Base-by-base conservation (phyloP, 2,797 vertebrate genomes). In the Hemibagrus guttatus region DNA sequence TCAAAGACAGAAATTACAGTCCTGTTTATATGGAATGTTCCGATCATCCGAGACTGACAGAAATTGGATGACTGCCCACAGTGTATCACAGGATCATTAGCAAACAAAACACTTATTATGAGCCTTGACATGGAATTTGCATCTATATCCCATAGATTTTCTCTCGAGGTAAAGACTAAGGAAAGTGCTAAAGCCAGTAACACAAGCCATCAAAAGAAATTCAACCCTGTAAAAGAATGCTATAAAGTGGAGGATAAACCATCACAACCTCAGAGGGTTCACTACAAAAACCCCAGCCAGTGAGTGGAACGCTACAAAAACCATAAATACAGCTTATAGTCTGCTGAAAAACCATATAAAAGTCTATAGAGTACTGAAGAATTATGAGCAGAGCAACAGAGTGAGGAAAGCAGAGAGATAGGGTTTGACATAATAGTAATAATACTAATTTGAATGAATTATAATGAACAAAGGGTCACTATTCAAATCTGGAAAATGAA, bases 181-280 rank as follows among this genome's bases (percentile, higher is more conserved):
- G 21, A 63, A 68, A 35, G 28, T 31, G 49, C 28, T 56, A 23
- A 83, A 69, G 16, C 63, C 42, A 3, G 63, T 52, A 54, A 52
- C 17, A 66, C 81, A 19, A 28, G 64, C 49, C 64, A 26, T 83
- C 17, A 66, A 69, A 69, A 39, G 64, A 31, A 69, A 83, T 54
- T 69, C n/a, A 13, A 13, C 28, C 64, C 64, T 83, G 81, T 69
- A 83, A 83, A 83, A 81, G 59, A 83, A 68, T 23, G 46, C 49
- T 12, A 69, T 83, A 83, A 68, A 83, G 28, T 31, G 16, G 35
- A 19, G 64, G 4, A 69, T 83, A 83, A 83, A 39, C 17, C 81
- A 56, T 83, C 63, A 35, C n/a, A 23, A 56, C 42, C 81, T 83
- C n/a, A 14, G 11, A 56, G 64, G 46, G 28, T 69, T 69, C 28